A percentile compares a stretch with the other conserved stretches of the same genome.
These are phyloP conservation scores for Galbula dea DNA, from an alignment of 2,113 vertebrate genomes.

Conservation along the genomic window DNA sequence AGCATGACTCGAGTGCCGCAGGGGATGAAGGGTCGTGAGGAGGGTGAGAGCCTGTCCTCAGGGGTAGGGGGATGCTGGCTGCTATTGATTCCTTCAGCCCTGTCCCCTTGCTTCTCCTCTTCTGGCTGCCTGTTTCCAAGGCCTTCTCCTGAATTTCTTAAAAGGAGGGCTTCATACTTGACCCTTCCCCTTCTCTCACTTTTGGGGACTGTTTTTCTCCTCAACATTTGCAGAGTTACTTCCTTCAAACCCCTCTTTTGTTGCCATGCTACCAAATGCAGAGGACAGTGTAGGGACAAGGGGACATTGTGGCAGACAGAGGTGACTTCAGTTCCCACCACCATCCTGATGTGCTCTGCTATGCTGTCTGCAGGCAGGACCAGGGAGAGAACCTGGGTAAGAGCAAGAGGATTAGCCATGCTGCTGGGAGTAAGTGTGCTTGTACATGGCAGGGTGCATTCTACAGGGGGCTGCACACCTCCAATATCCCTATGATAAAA, in stretches of 20 bases:
- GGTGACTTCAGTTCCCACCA: neutral
- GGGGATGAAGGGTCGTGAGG: neutral
- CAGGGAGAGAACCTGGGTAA: neutral
- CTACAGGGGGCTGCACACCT: neutral
- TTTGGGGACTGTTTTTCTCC: neutral
- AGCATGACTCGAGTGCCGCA: neutral
- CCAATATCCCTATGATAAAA: neutral
- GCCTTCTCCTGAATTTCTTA: neutral
- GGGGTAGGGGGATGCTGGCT: neutral
- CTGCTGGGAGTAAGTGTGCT: neutral
- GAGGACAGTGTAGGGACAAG: neutral
- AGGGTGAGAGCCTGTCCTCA: neutral
- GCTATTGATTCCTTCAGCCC: neutral
- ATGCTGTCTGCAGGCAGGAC: neutral
- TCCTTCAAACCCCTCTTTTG: neutral
- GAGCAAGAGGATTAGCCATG: neutral
- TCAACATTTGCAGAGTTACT: neutral
- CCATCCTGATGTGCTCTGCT: neutral
- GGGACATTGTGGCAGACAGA: neutral
- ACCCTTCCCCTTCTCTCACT: neutral
- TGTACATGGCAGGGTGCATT: neutral
- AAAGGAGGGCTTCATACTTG: neutral
- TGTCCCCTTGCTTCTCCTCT: neutral
- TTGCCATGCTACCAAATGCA: neutral
- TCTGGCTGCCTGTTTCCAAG: fast-evolving